These are phyloP conservation scores for Trematomus bernacchii DNA, from an alignment of 2,797 vertebrate genomes.

Conservation along the genomic window DNA sequence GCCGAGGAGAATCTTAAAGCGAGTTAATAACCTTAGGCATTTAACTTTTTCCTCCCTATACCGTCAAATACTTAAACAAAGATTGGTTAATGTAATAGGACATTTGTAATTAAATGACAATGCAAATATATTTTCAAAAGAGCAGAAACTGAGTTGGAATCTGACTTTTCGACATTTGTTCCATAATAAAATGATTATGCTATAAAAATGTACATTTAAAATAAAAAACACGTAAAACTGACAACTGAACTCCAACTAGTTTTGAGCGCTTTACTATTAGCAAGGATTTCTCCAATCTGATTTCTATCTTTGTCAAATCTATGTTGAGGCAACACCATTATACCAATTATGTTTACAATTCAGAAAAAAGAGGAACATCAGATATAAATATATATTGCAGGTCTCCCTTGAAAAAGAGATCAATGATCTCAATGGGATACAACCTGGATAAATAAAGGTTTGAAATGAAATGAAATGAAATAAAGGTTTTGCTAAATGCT, in stretches of 20 bases:
- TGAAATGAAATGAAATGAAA: too few relatives aligned
- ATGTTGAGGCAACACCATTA: background rate
- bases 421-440: too few relatives aligned
- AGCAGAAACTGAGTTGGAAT: background rate
- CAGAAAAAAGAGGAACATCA: background rate
- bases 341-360: background rate
- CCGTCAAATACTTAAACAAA: conserved; percentile 31
- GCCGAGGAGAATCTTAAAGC: conserved; percentile 50
- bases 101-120: background rate
- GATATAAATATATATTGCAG: too few relatives aligned
- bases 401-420: too few relatives aligned
- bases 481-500: background rate
- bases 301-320: background rate
- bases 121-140: too few relatives aligned
- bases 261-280: background rate
- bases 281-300: background rate
- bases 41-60: conserved; percentile 34
- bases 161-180: background rate
- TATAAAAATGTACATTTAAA: background rate
- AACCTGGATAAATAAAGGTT: too few relatives aligned
- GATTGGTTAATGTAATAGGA: background rate
- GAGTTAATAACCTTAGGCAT: conserved; percentile 56
- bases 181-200: background rate
- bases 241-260: background rate
- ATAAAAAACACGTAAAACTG: background rate